Conservation (phyloP, 2,888 invertebrate species). For the Rhimphoctona megacephalus region DNA sequence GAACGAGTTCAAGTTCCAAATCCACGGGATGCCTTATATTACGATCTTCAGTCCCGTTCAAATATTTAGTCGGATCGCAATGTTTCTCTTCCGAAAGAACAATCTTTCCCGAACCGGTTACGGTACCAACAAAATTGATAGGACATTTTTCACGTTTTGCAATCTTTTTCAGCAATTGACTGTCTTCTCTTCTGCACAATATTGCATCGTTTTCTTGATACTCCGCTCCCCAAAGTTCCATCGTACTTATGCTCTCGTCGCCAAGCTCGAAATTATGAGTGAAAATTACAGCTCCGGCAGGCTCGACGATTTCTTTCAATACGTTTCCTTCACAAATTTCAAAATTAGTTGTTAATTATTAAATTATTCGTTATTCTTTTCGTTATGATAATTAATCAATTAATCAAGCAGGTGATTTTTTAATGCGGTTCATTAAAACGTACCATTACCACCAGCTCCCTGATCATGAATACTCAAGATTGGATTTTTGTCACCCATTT, state of each 20-base stretch:
- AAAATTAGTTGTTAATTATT: background rate
- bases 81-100: slow-evolving; percentile 88
- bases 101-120: slow-evolving; percentile 94
- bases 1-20: slow-evolving; percentile 94
- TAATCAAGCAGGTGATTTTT: background rate
- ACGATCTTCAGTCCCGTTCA: slow-evolving; percentile 81
- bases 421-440: background rate
- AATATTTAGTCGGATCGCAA: slow-evolving; percentile 85
- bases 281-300: slow-evolving; percentile 96
- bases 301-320: slow-evolving; percentile 97
- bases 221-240: slow-evolving; percentile 99
- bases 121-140: slow-evolving; percentile 96
- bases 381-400: background rate
- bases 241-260: slow-evolving; percentile 96
- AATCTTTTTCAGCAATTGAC: slow-evolving; percentile 88
- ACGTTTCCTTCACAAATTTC: slow-evolving; percentile 91
- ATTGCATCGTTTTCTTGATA: slow-evolving; percentile 98
- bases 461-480: slow-evolving; percentile 99
- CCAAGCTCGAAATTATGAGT: slow-evolving; percentile 95
- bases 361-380: background rate
- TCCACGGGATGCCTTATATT: slow-evolving; percentile 91
- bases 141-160: slow-evolving; percentile 96
- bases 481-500: slow-evolving; percentile 93
- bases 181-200: slow-evolving; percentile 90
- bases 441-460: slow-evolving; percentile 98